phyloP scores from a whole-genome alignment of 2,113 vertebrate genomes.

The Python bivittatus region DNA sequence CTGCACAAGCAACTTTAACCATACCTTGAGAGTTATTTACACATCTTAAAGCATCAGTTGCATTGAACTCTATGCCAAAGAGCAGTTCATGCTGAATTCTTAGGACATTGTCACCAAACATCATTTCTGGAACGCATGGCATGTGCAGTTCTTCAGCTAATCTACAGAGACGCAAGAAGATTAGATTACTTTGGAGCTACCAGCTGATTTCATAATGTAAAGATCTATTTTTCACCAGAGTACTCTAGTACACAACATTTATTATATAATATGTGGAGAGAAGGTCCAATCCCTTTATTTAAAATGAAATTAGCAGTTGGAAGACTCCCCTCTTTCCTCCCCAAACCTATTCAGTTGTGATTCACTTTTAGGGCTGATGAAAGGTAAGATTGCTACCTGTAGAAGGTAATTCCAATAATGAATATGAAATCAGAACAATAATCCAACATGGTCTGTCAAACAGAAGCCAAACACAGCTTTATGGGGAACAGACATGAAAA shows the following conservation, averaged over 20 bases:
- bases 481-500: not conserved
- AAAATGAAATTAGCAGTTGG: not conserved
- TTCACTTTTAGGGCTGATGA: not conserved
- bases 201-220: not conserved
- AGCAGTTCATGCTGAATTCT: slow-evolving; percentile 86
- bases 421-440: not conserved
- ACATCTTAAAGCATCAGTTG: slow-evolving; percentile 88
- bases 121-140: slow-evolving; percentile 96
- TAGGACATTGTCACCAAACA: slow-evolving; percentile 95
- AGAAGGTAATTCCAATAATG: not conserved
- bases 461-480: not conserved
- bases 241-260: not conserved
- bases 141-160: slow-evolving; percentile 89
- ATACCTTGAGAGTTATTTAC: slow-evolving; percentile 90
- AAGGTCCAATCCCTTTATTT: not conserved
- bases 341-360: not conserved
- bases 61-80: slow-evolving; percentile 95
- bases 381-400: not conserved
- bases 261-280: not conserved
- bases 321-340: not conserved
- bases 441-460: not conserved
- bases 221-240: not conserved
- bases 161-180: slow-evolving; percentile 63
- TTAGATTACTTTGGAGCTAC: not conserved
- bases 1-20: slow-evolving; percentile 95